Conservation (phyloP, 2,797 vertebrate genomes). For the Sebastes steindachneri region DNA sequence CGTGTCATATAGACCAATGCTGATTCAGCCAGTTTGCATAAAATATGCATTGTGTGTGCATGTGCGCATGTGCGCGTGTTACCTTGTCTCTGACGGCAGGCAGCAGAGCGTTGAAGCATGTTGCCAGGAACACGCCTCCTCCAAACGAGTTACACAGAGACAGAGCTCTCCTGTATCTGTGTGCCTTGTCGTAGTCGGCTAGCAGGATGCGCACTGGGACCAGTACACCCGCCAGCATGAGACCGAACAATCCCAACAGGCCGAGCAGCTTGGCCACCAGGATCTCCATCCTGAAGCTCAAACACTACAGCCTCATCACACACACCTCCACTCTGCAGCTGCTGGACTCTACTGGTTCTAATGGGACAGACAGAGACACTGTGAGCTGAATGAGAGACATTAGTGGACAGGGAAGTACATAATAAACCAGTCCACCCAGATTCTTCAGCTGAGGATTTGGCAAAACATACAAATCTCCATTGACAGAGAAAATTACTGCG, state of each 20-base stretch:
- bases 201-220: conserved; percentile 89
- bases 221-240: conserved; percentile 90
- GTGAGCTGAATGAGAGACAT: background rate
- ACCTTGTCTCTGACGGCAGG: conserved; percentile 73
- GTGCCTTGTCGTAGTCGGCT: conserved; percentile 84
- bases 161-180: conserved; percentile 81
- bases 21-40: too few relatives aligned
- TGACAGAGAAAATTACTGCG: background rate
- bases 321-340: background rate
- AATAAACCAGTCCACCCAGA: background rate
- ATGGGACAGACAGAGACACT: background rate
- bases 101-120: conserved; percentile 90
- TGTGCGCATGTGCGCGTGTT: background rate
- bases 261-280: conserved; percentile 88
- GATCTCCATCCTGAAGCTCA: conserved; percentile 80
- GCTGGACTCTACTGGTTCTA: background rate
- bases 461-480: background rate
- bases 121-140: conserved; percentile 94
- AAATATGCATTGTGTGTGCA: too few relatives aligned
- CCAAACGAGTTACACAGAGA: conserved; percentile 90
- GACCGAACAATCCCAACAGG: conserved; percentile 85
- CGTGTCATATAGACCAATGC: too few relatives aligned
- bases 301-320: conserved; percentile 15
- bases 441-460: background rate
- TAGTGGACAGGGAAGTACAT: background rate